Evolutionary conservation across 1,140 invertebrate species (phyloP).

Genomic region (Bradysia coprophila): DNA sequence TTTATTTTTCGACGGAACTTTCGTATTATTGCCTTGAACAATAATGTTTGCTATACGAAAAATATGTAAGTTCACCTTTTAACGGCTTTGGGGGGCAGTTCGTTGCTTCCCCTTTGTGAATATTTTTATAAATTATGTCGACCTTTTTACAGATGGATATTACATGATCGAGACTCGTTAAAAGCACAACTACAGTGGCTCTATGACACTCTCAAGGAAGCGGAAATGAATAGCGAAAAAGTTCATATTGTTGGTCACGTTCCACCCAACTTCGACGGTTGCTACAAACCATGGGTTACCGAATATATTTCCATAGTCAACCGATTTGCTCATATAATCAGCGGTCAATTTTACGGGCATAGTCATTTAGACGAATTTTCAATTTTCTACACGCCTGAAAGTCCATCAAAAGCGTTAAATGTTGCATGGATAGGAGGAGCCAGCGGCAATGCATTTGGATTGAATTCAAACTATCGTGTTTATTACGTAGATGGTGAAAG

Average conservation of each 20-base stretch:
- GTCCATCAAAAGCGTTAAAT: slow-evolving; percentile 30
- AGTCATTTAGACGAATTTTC: slow-evolving; percentile 57
- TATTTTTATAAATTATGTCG: neutral
- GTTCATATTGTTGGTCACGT: slow-evolving; percentile 76
- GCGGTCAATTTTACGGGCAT: slow-evolving; percentile 65
- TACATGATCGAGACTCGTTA: slow-evolving; percentile 6
- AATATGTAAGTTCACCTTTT: slow-evolving; percentile 38
- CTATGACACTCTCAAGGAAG: slow-evolving; percentile 39
- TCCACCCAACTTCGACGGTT: slow-evolving; percentile 47
- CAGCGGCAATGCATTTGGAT: slow-evolving; percentile 36
- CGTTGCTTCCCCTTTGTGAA: neutral
- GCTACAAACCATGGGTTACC: slow-evolving; percentile 42
- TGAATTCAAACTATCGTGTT: slow-evolving; percentile 67
- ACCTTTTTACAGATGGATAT: neutral
- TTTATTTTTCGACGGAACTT: slow-evolving; percentile 34
- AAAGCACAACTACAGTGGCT: slow-evolving; percentile 62
- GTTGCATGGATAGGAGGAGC: slow-evolving; percentile 63
- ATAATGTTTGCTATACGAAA: slow-evolving; percentile 44
- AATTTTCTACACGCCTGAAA: slow-evolving; percentile 36
- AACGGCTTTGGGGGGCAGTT: neutral
- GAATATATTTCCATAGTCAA: slow-evolving; percentile 40
- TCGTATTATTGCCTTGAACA: slow-evolving; percentile 48
- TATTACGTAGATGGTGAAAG: slow-evolving; percentile 39
- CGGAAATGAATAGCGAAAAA: slow-evolving; percentile 47
- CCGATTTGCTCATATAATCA: slow-evolving; percentile 45